Evolutionary conservation across 2,888 invertebrate species (phyloP).

Genomic region (Chesias legatella): DNA sequence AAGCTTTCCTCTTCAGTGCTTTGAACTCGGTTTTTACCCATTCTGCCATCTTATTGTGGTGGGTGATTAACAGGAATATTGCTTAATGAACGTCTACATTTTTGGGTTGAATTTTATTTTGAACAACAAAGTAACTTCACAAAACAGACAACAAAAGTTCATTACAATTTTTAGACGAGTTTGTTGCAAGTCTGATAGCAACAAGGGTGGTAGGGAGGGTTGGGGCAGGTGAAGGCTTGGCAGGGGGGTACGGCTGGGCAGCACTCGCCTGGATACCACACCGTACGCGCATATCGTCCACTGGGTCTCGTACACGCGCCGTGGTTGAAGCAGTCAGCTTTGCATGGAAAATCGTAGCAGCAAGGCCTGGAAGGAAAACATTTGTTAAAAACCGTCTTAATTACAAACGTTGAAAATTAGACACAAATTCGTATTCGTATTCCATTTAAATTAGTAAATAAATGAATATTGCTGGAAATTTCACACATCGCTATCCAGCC

Average conservation of each 20-base stretch:
- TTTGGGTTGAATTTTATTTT: too few species aligned
- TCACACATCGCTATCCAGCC: too few species aligned
- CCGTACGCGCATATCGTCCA: conserved; percentile 66
- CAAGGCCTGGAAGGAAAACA: conserved; percentile 57
- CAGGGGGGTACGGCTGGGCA: conserved; percentile 61
- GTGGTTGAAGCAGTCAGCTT: conserved; percentile 72
- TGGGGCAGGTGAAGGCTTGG: conserved; percentile 70
- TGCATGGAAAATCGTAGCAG: conserved; percentile 72
- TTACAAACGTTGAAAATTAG: neutral
- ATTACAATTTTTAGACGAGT: conserved; percentile 38
- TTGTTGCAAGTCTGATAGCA: conserved; percentile 68
- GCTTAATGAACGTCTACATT: too few species aligned
- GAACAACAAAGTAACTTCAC: too few species aligned
- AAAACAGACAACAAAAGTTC: too few species aligned
- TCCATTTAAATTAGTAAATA: too few species aligned
- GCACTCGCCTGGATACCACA: conserved; percentile 72
- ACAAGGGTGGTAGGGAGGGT: conserved; percentile 70
- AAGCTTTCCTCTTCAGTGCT: too few species aligned
- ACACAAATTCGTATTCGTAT: too few species aligned
- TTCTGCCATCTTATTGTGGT: too few species aligned
- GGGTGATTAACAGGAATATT: too few species aligned
- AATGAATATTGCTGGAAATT: too few species aligned
- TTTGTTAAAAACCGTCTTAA: neutral
- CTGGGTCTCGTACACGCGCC: conserved; percentile 67
- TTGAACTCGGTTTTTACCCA: too few species aligned